Conservation (phyloP, 2,113 vertebrate genomes). For the Pao palembangensis region DNA sequence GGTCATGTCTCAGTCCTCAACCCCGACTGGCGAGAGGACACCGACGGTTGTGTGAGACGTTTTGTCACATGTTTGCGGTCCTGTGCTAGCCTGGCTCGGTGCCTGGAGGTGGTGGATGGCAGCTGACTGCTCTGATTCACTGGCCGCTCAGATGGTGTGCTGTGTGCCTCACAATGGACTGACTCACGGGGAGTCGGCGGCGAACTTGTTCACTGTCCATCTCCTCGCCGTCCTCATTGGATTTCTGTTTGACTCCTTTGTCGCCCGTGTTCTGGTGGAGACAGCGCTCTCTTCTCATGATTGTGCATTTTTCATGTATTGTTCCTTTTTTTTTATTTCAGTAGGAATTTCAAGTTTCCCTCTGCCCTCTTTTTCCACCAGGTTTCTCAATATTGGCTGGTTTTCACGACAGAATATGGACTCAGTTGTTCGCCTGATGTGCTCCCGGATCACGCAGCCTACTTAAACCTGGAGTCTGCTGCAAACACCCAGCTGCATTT, state of each 20-base stretch:
- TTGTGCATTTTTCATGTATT: conserved; percentile 5
- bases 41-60: conserved; percentile 46
- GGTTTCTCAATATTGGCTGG: background rate
- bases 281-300: conserved; percentile 34
- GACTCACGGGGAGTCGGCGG: conserved; percentile 45
- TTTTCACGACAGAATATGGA: background rate
- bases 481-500: background rate
- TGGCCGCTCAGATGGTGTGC: conserved; percentile 27
- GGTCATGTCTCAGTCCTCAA: conserved; percentile 1
- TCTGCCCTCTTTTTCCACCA: background rate
- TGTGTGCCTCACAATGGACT: conserved; percentile 55
- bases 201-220: conserved; percentile 34
- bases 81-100: conserved; percentile 58
- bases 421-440: background rate
- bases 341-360: conserved; percentile 1
- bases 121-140: conserved; percentile 61
- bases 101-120: conserved; percentile 64
- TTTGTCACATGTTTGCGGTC: conserved; percentile 67
- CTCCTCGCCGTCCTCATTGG: conserved; percentile 30
- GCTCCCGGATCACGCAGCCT: background rate
- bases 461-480: too few species aligned
- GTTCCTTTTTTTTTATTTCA: conserved; percentile 3
- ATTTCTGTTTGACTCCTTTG: conserved; percentile 56
- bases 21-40: conserved; percentile 11
- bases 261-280: conserved; percentile 36